A percentile compares a stretch with the other conserved stretches of the same genome.
phyloP scores from a whole-genome alignment of 2,888 invertebrate genomes.

The Trichopoda pennipes region DNA sequence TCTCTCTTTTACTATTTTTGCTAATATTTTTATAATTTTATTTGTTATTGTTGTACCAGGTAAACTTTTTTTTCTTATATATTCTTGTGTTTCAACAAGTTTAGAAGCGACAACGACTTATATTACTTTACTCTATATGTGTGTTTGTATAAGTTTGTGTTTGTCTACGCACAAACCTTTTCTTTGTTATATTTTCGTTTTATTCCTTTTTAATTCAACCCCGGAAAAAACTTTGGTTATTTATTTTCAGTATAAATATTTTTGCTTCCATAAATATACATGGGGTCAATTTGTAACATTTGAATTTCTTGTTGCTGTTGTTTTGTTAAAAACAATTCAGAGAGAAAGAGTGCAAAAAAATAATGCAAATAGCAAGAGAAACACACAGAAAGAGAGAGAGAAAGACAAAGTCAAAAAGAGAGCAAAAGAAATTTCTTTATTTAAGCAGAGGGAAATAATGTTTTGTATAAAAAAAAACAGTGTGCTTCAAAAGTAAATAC shows the following conservation, averaged over 20 bases:
- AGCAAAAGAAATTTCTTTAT: not conserved
- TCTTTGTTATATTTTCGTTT: slow-evolving; percentile 4
- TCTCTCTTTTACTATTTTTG: not conserved
- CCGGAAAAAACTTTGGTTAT: slow-evolving; percentile 49
- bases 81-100: slow-evolving; percentile 64
- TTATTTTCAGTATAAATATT: slow-evolving; percentile 24
- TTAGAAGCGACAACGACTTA: slow-evolving; percentile 38
- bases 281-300: slow-evolving; percentile 62
- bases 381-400: not conserved
- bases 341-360: slow-evolving; percentile 8
- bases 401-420: not conserved
- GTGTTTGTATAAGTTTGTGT: not conserved
- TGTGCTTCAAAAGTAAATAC: not conserved
- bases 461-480: not conserved
- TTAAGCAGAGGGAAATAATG: not conserved
- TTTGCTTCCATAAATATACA: slow-evolving; percentile 31
- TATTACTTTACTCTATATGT: not conserved
- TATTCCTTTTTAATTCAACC: slow-evolving; percentile 37
- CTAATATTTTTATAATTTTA: slow-evolving; percentile 3
- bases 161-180: slow-evolving; percentile 3
- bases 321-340: slow-evolving; percentile 22
- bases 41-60: slow-evolving; percentile 16
- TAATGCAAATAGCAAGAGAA: slow-evolving; percentile 2
- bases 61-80: slow-evolving; percentile 14
- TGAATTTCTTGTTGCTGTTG: slow-evolving; percentile 26